Conservation (phyloP, 2,888 invertebrate genomes). For the Tetropium fuscum region DNA sequence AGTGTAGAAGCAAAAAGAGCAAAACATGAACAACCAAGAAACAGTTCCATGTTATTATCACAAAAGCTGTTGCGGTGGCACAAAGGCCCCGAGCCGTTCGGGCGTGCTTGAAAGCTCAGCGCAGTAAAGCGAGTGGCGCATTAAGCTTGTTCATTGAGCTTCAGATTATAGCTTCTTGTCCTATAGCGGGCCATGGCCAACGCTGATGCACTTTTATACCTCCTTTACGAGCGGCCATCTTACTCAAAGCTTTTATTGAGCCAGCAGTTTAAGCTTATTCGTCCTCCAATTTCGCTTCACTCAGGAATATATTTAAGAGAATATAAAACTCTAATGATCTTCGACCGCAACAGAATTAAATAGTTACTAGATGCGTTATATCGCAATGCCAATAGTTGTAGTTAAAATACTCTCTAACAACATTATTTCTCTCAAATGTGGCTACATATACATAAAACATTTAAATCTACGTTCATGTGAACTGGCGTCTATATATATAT, state of each 20-base stretch:
- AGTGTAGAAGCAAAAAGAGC: slow-evolving; percentile 50
- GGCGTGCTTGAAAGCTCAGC: slow-evolving; percentile 60
- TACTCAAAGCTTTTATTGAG: slow-evolving; percentile 53
- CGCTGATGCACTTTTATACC: slow-evolving; percentile 60
- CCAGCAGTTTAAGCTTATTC: slow-evolving; percentile 42
- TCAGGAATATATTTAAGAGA: slow-evolving; percentile 40
- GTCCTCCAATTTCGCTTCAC: slow-evolving; percentile 37
- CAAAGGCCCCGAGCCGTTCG: slow-evolving; percentile 55
- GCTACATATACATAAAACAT: too few relatives aligned
- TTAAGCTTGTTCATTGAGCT: slow-evolving; percentile 62
- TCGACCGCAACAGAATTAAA: too few relatives aligned
- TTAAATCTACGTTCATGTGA: too few relatives aligned
- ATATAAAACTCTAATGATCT: slow-evolving; percentile 39
- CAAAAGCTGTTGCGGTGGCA: slow-evolving; percentile 60
- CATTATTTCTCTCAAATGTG: too few relatives aligned
- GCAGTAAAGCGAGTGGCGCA: slow-evolving; percentile 61
- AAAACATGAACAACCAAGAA: slow-evolving; percentile 59
- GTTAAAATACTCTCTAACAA: too few relatives aligned
- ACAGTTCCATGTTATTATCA: slow-evolving; percentile 60
- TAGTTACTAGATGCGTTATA: too few relatives aligned
- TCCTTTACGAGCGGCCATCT: slow-evolving; percentile 63
- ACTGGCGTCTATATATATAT: too few relatives aligned
- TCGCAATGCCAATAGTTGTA: too few relatives aligned
- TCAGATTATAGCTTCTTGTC: slow-evolving; percentile 61
- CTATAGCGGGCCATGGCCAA: slow-evolving; percentile 58